Conservation (phyloP, 1,140 invertebrate species). For the Euwallacea similis region DNA sequence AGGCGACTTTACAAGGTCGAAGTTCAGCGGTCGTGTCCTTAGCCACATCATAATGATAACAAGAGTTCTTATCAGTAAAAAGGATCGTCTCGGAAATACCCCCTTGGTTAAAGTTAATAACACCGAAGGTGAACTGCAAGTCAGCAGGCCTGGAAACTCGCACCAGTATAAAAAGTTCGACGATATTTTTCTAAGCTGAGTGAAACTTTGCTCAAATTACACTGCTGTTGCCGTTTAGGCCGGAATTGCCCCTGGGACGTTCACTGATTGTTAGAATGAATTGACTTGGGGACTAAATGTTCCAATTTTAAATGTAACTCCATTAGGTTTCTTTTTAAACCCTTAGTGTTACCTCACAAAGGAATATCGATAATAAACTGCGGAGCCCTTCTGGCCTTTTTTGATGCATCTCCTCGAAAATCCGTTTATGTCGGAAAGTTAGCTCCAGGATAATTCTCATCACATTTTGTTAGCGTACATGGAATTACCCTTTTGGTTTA, state of each 20-base stretch:
- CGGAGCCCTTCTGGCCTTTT: too few relatives aligned
- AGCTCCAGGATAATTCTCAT: background rate
- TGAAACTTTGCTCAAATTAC: slow-evolving; percentile 16
- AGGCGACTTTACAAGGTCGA: slow-evolving; percentile 19
- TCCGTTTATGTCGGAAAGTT: background rate
- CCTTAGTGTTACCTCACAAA: too few relatives aligned
- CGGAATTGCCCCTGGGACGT: slow-evolving; percentile 2
- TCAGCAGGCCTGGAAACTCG: slow-evolving; percentile 32
- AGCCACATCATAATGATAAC: slow-evolving; percentile 34
- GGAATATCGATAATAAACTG: too few relatives aligned
- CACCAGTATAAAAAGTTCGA: slow-evolving; percentile 13
- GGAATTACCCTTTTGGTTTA: background rate
- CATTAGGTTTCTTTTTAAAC: too few relatives aligned
- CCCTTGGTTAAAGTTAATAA: slow-evolving; percentile 21
- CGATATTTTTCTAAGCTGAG: slow-evolving; percentile 17
- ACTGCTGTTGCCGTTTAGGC: slow-evolving; percentile 4
- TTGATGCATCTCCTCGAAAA: too few relatives aligned
- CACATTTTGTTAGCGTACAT: background rate
- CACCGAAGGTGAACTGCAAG: slow-evolving; percentile 28
- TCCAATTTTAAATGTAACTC: background rate
- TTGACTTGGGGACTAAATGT: background rate
- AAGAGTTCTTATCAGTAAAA: slow-evolving; percentile 33
- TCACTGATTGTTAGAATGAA: background rate
- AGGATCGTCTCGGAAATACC: slow-evolving; percentile 29
- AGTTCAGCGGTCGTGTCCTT: slow-evolving; percentile 25